These are phyloP conservation scores for Morpho achilles DNA, from an alignment of 2,888 invertebrate genomes.

Conservation along the genomic window DNA sequence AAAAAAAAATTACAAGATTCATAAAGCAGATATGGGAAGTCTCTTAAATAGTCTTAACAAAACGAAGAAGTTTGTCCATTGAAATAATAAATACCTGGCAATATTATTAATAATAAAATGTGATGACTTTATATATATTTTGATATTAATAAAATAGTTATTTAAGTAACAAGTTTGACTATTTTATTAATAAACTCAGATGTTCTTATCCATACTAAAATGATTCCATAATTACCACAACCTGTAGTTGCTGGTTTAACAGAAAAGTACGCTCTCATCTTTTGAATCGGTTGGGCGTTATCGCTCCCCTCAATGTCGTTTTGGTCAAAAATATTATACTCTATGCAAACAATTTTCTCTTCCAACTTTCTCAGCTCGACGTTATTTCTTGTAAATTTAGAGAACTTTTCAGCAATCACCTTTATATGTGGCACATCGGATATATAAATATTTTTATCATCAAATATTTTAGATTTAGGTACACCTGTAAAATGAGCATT, in stretches of 20 bases:
- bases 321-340: slow-evolving; percentile 55
- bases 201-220: too few species aligned
- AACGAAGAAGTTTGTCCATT: too few species aligned
- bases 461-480: slow-evolving; percentile 7
- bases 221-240: background rate
- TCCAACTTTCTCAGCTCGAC: slow-evolving; percentile 57
- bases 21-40: too few species aligned
- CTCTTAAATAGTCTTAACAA: too few species aligned
- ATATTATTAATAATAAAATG: too few species aligned
- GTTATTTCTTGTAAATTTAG: slow-evolving; percentile 48
- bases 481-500: slow-evolving; percentile 1
- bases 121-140: too few species aligned
- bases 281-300: slow-evolving; percentile 39
- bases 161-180: too few species aligned
- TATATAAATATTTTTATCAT: slow-evolving; percentile 41
- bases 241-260: slow-evolving; percentile 36
- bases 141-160: too few species aligned
- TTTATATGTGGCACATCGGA: slow-evolving; percentile 53
- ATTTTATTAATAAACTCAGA: too few species aligned
- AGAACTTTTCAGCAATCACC: slow-evolving; percentile 57
- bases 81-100: too few species aligned
- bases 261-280: slow-evolving; percentile 58
- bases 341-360: slow-evolving; percentile 63
- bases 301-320: slow-evolving; percentile 16
- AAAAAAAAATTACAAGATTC: too few species aligned